These are phyloP conservation scores for Anthopleura xanthogrammica DNA, from an alignment of 92 coral and sea anemone species.

Conservation along the genomic window DNA sequence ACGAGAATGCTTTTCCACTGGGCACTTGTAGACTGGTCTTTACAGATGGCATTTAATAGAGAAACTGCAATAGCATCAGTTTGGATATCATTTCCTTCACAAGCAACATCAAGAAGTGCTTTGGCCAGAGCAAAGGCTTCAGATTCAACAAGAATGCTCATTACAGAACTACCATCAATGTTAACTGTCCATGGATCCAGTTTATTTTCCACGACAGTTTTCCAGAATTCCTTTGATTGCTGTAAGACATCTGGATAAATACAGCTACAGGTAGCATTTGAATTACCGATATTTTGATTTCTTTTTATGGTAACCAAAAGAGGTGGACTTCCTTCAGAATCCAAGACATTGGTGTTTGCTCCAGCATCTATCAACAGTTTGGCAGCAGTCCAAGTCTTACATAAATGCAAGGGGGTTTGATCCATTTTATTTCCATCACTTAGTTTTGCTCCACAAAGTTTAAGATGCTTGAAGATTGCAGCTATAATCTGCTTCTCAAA, in stretches of 20 bases:
- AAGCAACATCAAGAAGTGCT: not conserved
- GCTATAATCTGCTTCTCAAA: not conserved
- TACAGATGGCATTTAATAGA: not conserved
- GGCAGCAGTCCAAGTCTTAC: constrained; percentile 41
- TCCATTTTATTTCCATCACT: constrained; percentile 5
- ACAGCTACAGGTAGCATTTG: not conserved
- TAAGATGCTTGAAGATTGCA: constrained; percentile 2
- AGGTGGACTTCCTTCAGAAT: constrained; percentile 20
- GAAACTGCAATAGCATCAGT: not conserved
- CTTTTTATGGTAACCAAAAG: constrained; percentile 1
- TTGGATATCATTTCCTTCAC: not conserved
- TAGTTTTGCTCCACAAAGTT: constrained; percentile 12
- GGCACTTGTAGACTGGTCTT: not conserved
- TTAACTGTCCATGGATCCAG: constrained; percentile 17
- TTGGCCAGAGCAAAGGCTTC: not conserved
- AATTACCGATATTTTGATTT: not conserved
- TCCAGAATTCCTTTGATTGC: constrained; percentile 6
- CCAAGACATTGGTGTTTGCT: constrained; percentile 37
- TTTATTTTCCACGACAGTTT: not conserved
- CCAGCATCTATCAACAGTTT: constrained; percentile 44
- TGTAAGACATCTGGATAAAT: constrained; percentile 14
- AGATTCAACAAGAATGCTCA: not conserved
- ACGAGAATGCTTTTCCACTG: not conserved
- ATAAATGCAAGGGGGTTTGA: constrained; percentile 33
- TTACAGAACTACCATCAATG: not conserved